Conservation (phyloP, 2,888 invertebrate genomes). For the Acrobasis suavella region DNA sequence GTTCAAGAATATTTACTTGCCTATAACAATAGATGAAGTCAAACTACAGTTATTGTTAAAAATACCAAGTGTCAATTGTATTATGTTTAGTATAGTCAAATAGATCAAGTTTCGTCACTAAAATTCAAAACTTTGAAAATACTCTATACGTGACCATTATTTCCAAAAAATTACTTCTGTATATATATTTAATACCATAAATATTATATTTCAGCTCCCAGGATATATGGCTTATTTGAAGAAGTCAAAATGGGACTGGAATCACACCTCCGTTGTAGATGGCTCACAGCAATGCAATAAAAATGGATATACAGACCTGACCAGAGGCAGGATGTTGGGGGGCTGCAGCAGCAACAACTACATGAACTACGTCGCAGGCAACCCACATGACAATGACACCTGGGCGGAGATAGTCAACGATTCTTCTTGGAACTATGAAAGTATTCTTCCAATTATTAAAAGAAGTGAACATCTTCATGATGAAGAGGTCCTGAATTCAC, state of each 20-base stretch:
- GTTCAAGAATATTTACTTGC: too few relatives aligned
- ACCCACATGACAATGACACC: slow-evolving; percentile 9
- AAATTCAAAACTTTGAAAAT: too few relatives aligned
- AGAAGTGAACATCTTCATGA: slow-evolving; percentile 23
- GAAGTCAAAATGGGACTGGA: not conserved
- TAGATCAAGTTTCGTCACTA: too few relatives aligned
- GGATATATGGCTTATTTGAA: not conserved
- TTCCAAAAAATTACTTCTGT: too few relatives aligned
- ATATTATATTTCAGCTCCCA: not conserved
- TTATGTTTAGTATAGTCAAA: too few relatives aligned
- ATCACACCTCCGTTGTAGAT: not conserved
- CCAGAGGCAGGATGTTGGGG: slow-evolving; percentile 52
- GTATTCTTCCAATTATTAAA: slow-evolving; percentile 21
- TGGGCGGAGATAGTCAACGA: slow-evolving; percentile 20
- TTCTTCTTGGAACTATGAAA: slow-evolving; percentile 18
- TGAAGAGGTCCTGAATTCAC: not conserved
- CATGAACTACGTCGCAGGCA: slow-evolving; percentile 39
- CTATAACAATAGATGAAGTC: too few relatives aligned
- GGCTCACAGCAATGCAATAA: slow-evolving; percentile 8
- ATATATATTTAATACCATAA: not conserved
- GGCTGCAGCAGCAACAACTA: slow-evolving; percentile 47
- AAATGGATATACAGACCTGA: slow-evolving; percentile 30
- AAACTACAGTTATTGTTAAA: too few relatives aligned
- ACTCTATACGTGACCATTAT: too few relatives aligned
- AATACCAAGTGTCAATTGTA: too few relatives aligned